Conservation (phyloP, 2,113 vertebrate genomes). For the Rhinopomastus cyanomelas region DNA sequence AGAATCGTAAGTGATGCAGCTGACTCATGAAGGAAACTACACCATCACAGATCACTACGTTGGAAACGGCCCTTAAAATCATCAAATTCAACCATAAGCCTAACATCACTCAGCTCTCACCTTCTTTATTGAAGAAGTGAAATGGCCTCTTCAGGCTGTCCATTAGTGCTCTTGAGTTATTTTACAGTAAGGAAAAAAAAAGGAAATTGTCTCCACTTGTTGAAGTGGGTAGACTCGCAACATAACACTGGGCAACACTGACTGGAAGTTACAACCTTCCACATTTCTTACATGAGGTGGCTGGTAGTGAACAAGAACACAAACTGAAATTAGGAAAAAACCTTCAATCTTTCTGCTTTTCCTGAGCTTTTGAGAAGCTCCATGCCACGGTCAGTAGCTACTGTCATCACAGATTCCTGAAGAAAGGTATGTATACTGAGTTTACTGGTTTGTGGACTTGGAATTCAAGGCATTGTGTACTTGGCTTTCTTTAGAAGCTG, state of each 20-base stretch:
- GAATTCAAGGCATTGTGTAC: background rate
- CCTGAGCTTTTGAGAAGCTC: background rate
- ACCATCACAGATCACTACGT: background rate
- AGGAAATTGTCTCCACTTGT: background rate
- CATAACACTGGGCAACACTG: background rate
- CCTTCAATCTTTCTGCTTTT: background rate
- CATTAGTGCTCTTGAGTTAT: background rate
- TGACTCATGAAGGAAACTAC: background rate
- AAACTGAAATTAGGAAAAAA: background rate
- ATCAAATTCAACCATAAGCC: background rate
- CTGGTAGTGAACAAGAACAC: background rate
- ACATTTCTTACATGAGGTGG: accelerated
- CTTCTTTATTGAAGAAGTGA: background rate
- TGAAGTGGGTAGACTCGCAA: background rate
- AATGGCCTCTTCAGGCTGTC: background rate
- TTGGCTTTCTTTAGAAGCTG: background rate
- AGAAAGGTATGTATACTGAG: background rate
- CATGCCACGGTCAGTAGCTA: background rate
- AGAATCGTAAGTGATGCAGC: background rate
- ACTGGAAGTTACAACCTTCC: background rate
- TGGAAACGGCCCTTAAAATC: background rate
- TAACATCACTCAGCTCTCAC: background rate
- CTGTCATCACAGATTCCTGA: background rate
- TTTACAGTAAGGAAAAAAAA: background rate
- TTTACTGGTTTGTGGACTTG: background rate